These are phyloP conservation scores for Corythornis vintsioides DNA, from an alignment of 2,113 vertebrate genomes.

Conservation along the genomic window DNA sequence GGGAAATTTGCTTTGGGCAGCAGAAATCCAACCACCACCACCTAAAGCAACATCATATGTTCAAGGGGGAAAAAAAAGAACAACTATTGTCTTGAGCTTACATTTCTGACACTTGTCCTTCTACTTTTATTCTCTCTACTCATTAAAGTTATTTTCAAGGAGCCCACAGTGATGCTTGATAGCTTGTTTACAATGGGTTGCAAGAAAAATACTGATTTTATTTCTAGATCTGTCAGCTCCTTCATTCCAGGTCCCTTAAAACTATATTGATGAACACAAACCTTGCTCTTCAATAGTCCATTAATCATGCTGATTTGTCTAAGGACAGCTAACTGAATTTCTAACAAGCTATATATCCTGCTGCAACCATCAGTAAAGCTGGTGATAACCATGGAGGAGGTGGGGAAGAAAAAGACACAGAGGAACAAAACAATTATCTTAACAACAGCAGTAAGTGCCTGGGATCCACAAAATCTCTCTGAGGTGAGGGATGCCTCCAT, in stretches of 20 bases:
- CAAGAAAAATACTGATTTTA: slow-evolving; percentile 23
- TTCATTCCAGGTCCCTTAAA: slow-evolving; percentile 30
- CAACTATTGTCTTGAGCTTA: not conserved
- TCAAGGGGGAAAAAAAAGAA: not conserved
- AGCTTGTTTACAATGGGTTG: slow-evolving; percentile 38
- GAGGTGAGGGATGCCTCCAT: not conserved
- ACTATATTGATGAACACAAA: slow-evolving; percentile 3
- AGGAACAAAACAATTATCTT: not conserved
- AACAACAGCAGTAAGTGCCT: not conserved
- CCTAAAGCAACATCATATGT: not conserved
- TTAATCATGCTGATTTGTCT: slow-evolving; percentile 9
- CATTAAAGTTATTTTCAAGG: slow-evolving; percentile 42
- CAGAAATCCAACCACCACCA: not conserved
- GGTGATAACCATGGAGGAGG: not conserved
- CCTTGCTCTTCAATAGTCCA: not conserved
- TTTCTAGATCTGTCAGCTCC: slow-evolving; percentile 24
- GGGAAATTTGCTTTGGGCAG: not conserved
- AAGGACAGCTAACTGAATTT: not conserved
- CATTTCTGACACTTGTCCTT: slow-evolving; percentile 9
- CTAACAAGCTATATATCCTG: not conserved
- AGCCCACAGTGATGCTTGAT: slow-evolving; percentile 1
- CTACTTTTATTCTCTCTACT: slow-evolving; percentile 17
- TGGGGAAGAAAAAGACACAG: not conserved
- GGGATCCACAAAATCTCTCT: not conserved
- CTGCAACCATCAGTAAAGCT: not conserved